phyloP scores from a whole-genome alignment of 2,888 invertebrate genomes.

The Callyntrura sp. region DNA sequence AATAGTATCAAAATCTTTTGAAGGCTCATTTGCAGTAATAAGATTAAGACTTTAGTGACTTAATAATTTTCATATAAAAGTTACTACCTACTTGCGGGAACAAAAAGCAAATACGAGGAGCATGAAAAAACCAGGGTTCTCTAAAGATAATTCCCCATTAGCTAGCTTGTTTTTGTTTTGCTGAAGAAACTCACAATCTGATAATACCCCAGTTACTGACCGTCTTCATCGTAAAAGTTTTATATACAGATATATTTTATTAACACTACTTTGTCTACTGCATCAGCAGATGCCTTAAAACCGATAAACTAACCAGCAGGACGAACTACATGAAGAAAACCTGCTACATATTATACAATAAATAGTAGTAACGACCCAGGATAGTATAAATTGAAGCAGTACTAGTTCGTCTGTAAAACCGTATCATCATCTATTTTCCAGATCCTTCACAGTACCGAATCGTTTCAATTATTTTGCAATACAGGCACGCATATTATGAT shows the following conservation, averaged over 20 bases:
- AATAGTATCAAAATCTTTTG: constrained; percentile 61
- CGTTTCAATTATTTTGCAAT: constrained; percentile 23
- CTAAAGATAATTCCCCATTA: not conserved
- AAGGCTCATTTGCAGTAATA: constrained; percentile 70
- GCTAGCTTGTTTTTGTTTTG: not conserved
- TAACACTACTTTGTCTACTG: not conserved
- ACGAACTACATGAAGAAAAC: constrained; percentile 3
- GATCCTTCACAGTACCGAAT: constrained; percentile 12
- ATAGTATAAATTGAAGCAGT: too few species aligned
- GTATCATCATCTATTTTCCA: not conserved
- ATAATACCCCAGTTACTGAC: not conserved
- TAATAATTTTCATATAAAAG: constrained; percentile 33
- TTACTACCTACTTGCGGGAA: too few species aligned
- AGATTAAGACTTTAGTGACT: constrained; percentile 67
- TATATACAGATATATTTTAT: not conserved
- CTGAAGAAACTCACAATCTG: not conserved
- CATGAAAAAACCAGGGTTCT: not conserved
- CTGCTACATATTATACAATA: too few species aligned
- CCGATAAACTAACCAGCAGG: constrained; percentile 57
- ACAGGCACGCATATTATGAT: not conserved
- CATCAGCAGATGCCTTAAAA: constrained; percentile 5
- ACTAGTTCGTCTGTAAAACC: too few species aligned
- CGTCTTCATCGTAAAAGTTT: constrained; percentile 10
- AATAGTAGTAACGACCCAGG: not conserved
- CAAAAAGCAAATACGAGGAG: too few species aligned